These are phyloP conservation scores for Leptarthrus brevirostris DNA, from an alignment of 2,888 invertebrate genomes.

Conservation along the genomic window DNA sequence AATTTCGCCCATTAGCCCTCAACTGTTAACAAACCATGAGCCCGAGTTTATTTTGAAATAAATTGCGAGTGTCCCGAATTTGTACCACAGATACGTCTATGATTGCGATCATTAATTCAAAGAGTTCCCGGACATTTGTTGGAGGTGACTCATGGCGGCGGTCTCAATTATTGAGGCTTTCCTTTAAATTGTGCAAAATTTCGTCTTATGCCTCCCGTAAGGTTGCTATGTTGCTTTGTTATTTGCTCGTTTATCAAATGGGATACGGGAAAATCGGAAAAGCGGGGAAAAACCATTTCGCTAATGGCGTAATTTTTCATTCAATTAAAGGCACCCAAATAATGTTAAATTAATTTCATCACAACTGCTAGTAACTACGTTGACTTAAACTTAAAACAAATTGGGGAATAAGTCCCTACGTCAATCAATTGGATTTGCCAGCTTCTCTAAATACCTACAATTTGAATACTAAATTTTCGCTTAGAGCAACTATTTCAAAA, in stretches of 20 bases:
- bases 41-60: constrained; percentile 48
- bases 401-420: too few relatives aligned
- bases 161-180: constrained; percentile 26
- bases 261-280: background rate
- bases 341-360: constrained; percentile 32
- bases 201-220: background rate
- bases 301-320: constrained; percentile 38
- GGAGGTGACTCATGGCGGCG: constrained; percentile 34
- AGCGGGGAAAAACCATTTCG: background rate
- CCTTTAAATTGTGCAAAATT: background rate
- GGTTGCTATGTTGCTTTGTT: background rate
- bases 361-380: too few relatives aligned
- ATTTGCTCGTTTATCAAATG: background rate
- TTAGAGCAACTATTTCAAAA: too few relatives aligned
- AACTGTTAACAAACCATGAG: constrained; percentile 53
- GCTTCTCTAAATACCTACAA: too few relatives aligned
- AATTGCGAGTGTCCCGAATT: constrained; percentile 46
- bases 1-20: constrained; percentile 59
- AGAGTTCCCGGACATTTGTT: constrained; percentile 43
- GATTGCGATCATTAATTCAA: constrained; percentile 56
- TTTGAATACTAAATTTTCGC: too few relatives aligned
- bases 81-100: constrained; percentile 52
- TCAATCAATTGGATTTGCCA: too few relatives aligned
- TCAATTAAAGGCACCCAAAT: constrained; percentile 29
- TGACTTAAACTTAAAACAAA: too few relatives aligned